Conservation (phyloP, 2,888 invertebrate species). For the Agrochola litura region DNA sequence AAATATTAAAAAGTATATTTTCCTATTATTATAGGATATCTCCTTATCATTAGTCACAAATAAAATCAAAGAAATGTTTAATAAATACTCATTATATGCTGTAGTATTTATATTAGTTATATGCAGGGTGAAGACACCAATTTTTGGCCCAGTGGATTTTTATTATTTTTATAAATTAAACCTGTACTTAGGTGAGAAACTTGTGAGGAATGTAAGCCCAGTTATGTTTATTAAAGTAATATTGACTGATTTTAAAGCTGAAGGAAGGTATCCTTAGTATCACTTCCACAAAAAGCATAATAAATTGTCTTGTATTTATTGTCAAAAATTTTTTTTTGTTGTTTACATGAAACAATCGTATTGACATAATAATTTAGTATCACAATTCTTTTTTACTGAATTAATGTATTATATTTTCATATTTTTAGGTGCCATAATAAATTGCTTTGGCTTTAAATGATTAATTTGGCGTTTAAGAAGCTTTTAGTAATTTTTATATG, state of each 20-base stretch:
- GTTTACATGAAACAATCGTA: constrained; percentile 10
- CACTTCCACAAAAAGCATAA: background rate
- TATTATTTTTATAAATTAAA: too few species aligned
- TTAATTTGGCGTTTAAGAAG: background rate
- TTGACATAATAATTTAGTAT: constrained; percentile 36
- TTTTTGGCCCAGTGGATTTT: background rate
- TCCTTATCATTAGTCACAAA: constrained; percentile 58
- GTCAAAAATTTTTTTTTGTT: constrained; percentile 21
- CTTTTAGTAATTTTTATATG: constrained; percentile 17
- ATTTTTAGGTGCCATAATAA: constrained; percentile 52
- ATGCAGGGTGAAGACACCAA: constrained; percentile 13
- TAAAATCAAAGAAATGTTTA: constrained; percentile 54
- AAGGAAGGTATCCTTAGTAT: background rate
- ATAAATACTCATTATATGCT: constrained; percentile 57
- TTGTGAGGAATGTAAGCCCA: background rate
- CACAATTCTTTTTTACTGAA: constrained; percentile 16
- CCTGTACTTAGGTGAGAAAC: background rate
- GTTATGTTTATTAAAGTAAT: background rate
- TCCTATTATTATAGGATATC: constrained; percentile 38
- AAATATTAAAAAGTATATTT: constrained; percentile 25
- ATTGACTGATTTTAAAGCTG: constrained; percentile 8
- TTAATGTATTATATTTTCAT: background rate
- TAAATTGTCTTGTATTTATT: background rate
- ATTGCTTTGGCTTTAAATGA: constrained; percentile 38
- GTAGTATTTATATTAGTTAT: constrained; percentile 26